A percentile compares a stretch with the other conserved stretches of the same genome.
Evolutionary conservation across 2,797 vertebrate genomes (phyloP).

Genomic region (Heteromormyrus szaboi): DNA sequence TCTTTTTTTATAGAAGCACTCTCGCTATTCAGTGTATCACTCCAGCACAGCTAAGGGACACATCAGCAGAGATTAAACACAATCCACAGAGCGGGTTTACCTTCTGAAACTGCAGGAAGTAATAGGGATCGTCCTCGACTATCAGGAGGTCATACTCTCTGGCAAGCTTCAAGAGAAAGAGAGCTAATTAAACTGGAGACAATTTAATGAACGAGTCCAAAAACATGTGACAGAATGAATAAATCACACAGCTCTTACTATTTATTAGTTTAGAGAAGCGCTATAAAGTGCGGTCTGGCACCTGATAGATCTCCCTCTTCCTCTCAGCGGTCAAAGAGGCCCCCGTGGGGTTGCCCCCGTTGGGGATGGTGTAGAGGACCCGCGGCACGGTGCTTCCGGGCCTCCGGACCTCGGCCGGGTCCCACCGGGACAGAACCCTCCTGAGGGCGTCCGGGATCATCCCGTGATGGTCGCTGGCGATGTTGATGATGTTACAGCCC

Average conservation of each 20-base stretch:
- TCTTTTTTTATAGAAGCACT: background rate
- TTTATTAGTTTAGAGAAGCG: background rate
- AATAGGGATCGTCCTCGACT: constrained; percentile 82
- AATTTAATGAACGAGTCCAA: background rate
- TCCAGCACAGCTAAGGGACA: background rate
- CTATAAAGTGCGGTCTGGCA: constrained; percentile 28
- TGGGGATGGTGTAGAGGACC: constrained; percentile 77
- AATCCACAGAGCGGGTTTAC: constrained; percentile 41
- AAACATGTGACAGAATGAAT: background rate
- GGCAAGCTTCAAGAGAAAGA: constrained; percentile 60
- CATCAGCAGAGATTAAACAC: background rate
- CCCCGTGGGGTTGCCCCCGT: constrained; percentile 77
- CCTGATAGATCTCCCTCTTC: constrained; percentile 76
- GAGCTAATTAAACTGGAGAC: background rate
- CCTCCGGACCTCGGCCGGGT: constrained; percentile 56
- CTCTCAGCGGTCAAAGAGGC: constrained; percentile 67
- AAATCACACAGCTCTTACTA: background rate
- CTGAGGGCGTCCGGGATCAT: constrained; percentile 69
- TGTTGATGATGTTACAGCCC: constrained; percentile 70
- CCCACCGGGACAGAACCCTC: constrained; percentile 68
- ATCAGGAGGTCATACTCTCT: constrained; percentile 75
- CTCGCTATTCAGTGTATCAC: background rate
- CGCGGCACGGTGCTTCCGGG: constrained; percentile 51
- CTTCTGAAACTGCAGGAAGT: constrained; percentile 77
- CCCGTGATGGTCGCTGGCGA: constrained; percentile 68